Percentiles rank a stretch among this genome's conserved stretches.
Conservation (phyloP, 1,140 invertebrate species). For the Acromyrmex echinatior region DNA sequence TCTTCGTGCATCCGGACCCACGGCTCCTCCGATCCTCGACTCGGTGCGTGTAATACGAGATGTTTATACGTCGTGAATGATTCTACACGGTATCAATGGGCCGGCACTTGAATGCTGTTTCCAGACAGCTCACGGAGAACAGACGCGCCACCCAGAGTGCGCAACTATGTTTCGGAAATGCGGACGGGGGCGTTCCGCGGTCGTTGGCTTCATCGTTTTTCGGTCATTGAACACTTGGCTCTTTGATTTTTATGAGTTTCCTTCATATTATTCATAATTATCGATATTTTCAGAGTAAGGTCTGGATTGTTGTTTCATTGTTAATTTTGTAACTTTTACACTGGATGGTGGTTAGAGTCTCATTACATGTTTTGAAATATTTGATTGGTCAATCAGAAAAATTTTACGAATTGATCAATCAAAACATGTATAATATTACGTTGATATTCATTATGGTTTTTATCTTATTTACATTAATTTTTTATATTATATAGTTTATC, state of each 20-base stretch:
- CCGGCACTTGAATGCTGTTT: conserved; percentile 49
- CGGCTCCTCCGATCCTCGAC: conserved; percentile 24
- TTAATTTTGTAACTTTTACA: not conserved
- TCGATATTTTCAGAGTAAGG: not conserved
- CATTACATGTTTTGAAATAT: too few relatives aligned
- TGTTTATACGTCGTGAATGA: conserved; percentile 73
- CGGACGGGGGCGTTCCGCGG: conserved; percentile 12
- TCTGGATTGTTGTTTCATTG: not conserved
- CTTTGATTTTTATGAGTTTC: not conserved
- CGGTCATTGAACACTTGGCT: not conserved
- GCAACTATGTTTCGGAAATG: conserved; percentile 35
- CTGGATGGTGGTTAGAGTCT: too few relatives aligned
- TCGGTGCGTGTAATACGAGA: conserved; percentile 71
- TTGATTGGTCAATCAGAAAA: too few relatives aligned
- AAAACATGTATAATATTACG: too few relatives aligned
- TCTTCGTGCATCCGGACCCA: conserved; percentile 65
- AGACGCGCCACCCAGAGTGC: conserved; percentile 39
- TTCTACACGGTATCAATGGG: conserved; percentile 70
- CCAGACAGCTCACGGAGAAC: conserved; percentile 39
- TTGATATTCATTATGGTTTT: not conserved
- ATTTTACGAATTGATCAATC: too few relatives aligned
- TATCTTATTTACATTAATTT: not conserved
- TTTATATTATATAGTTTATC: not conserved
- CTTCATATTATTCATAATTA: not conserved
- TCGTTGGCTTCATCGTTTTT: conserved; percentile 38